phyloP scores from a whole-genome alignment of 2,888 invertebrate genomes.

The Aspidiotus destructor region DNA sequence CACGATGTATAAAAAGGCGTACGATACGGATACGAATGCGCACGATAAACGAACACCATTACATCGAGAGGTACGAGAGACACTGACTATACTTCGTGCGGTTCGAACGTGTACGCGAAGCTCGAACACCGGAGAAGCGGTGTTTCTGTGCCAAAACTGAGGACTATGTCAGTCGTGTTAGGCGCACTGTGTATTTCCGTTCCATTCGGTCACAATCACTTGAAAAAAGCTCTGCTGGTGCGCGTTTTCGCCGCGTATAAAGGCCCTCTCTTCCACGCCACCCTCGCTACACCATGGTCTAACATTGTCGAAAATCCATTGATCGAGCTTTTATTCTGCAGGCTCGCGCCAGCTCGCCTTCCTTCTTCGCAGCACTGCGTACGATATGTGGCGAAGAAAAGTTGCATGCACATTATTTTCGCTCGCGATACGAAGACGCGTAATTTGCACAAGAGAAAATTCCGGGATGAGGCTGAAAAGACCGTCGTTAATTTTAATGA shows the following conservation, averaged over 20 bases:
- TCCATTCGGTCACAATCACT: slow-evolving; percentile 25
- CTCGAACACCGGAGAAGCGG: slow-evolving; percentile 19
- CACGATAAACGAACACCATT: slow-evolving; percentile 18
- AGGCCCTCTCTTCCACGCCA: neutral
- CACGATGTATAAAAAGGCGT: slow-evolving; percentile 1
- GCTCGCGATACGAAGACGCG: too few species aligned
- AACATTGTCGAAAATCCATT: slow-evolving; percentile 30
- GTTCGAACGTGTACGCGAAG: slow-evolving; percentile 9
- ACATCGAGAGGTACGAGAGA: slow-evolving; percentile 8
- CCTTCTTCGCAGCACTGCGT: neutral
- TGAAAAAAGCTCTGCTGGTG: slow-evolving; percentile 5
- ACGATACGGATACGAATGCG: slow-evolving; percentile 7
- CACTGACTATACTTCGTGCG: slow-evolving; percentile 3
- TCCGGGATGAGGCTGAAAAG: too few species aligned
- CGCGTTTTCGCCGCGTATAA: neutral
- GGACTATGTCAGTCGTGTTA: slow-evolving; percentile 28
- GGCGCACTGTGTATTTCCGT: slow-evolving; percentile 26
- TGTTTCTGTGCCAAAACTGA: slow-evolving; percentile 26
- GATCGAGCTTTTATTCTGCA: slow-evolving; percentile 30
- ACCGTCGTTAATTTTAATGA: too few species aligned
- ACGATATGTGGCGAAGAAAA: too few species aligned
- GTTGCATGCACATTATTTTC: too few species aligned
- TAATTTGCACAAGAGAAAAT: too few species aligned
- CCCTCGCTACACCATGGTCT: slow-evolving; percentile 15
- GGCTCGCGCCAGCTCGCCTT: slow-evolving; percentile 20